Evolutionary conservation across 2,797 vertebrate genomes (phyloP).

Genomic region (Glossophaga mutica): DNA sequence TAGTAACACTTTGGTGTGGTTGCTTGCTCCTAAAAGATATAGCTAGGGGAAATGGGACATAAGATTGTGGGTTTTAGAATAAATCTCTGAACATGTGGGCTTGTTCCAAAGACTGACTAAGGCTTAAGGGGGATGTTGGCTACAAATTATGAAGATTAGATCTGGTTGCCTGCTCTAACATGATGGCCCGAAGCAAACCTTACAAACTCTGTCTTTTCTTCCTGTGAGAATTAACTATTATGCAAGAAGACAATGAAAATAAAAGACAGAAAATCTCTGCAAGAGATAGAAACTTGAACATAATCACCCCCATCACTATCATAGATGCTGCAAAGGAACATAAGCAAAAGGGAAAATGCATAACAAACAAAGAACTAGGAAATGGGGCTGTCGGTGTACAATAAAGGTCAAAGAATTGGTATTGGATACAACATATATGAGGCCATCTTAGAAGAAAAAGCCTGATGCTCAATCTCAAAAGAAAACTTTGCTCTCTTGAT

Average conservation of each 20-base stretch:
- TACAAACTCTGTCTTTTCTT: not conserved
- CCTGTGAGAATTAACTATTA: not conserved
- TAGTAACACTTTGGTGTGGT: conserved; percentile 36
- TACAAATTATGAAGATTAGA: not conserved
- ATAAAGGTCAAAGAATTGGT: not conserved
- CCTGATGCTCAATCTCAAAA: not conserved
- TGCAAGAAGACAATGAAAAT: not conserved
- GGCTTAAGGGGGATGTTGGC: not conserved
- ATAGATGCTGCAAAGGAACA: not conserved
- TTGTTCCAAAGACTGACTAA: not conserved
- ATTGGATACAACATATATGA: not conserved
- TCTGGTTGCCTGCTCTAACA: not conserved
- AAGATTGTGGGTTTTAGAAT: conserved; percentile 14
- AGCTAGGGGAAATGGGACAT: not conserved
- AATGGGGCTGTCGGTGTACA: not conserved
- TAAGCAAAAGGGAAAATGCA: not conserved
- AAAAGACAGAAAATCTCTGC: not conserved
- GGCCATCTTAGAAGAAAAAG: not conserved
- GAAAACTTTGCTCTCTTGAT: not conserved
- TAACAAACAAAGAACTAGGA: not conserved
- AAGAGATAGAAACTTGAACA: not conserved
- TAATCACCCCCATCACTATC: not conserved
- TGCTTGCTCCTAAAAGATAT: conserved; percentile 32
- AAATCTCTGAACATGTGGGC: not conserved
- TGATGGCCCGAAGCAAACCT: not conserved